Conservation (phyloP, 2,888 invertebrate genomes). For the Nomada ruficornis region DNA sequence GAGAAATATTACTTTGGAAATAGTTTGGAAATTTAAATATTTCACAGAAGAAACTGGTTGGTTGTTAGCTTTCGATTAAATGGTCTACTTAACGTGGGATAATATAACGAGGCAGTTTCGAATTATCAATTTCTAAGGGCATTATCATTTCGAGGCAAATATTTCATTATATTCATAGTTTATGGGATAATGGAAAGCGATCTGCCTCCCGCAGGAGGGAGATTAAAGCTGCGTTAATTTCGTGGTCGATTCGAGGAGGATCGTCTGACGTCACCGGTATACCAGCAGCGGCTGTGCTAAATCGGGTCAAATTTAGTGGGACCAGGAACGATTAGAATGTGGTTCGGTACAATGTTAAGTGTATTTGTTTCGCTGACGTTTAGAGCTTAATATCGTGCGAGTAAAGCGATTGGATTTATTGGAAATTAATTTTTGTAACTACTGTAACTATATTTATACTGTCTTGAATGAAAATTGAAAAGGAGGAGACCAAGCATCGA, state of each 20-base stretch:
- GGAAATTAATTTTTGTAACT: neutral
- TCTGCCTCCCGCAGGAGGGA: neutral
- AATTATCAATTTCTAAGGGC: neutral
- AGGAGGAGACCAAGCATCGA: conserved; percentile 12
- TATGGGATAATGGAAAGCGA: conserved; percentile 15
- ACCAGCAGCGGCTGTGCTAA: conserved; percentile 33
- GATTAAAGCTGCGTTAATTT: conserved; percentile 35
- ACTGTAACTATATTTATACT: neutral
- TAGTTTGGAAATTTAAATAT: neutral
- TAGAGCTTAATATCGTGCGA: conserved; percentile 7
- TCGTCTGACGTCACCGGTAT: conserved; percentile 35
- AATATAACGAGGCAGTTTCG: neutral
- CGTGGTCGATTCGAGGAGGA: conserved; percentile 34
- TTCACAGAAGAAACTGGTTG: too few species aligned
- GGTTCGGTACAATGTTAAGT: conserved; percentile 26
- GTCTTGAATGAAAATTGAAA: conserved; percentile 5
- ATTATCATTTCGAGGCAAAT: neutral
- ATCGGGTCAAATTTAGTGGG: conserved; percentile 58
- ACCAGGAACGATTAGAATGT: conserved; percentile 53
- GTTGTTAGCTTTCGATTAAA: too few species aligned
- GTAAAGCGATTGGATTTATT: neutral
- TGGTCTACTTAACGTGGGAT: too few species aligned
- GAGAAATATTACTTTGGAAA: neutral
- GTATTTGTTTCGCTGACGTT: conserved; percentile 1
- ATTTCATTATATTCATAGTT: neutral